Conservation (phyloP, 2,888 invertebrate genomes). For the Catocala sponsa region DNA sequence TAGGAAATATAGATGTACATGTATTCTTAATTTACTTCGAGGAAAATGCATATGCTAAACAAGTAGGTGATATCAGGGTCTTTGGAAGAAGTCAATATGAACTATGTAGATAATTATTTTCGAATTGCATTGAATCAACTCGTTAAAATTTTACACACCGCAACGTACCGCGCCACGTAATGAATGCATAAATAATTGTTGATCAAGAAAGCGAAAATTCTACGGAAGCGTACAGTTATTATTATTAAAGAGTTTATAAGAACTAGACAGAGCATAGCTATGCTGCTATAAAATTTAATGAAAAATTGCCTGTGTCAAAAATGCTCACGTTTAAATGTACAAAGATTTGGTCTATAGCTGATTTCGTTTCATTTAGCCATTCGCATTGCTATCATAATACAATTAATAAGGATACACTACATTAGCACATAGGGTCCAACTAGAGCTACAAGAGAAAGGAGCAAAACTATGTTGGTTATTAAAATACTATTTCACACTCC, state of each 20-base stretch:
- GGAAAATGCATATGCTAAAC: slow-evolving; percentile 1
- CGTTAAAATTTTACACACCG: slow-evolving; percentile 37
- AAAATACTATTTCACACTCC: slow-evolving; percentile 33
- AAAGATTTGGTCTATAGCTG: neutral
- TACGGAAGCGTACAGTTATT: slow-evolving; percentile 41
- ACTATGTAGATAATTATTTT: slow-evolving; percentile 3
- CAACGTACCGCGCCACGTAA: slow-evolving; percentile 38
- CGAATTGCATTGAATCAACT: slow-evolving; percentile 12
- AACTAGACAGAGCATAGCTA: neutral
- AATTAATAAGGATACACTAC: neutral
- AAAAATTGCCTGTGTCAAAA: too few relatives aligned
- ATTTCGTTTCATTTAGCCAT: neutral
- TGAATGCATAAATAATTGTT: slow-evolving; percentile 55
- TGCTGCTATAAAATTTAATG: neutral
- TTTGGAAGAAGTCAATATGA: too few relatives aligned
- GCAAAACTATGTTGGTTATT: slow-evolving; percentile 7
- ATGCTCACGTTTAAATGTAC: neutral
- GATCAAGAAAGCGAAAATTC: slow-evolving; percentile 59
- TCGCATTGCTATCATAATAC: neutral
- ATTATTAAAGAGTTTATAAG: slow-evolving; percentile 27
- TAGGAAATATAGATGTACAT: neutral
- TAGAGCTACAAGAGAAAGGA: slow-evolving; percentile 23
- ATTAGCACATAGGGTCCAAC: neutral
- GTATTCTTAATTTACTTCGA: neutral
- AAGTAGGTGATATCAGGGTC: too few relatives aligned